Percentiles rank a stretch among this genome's conserved stretches.
These are phyloP conservation scores for Etheostoma spectabile DNA, from an alignment of 2,113 vertebrate genomes.

Conservation along the genomic window DNA sequence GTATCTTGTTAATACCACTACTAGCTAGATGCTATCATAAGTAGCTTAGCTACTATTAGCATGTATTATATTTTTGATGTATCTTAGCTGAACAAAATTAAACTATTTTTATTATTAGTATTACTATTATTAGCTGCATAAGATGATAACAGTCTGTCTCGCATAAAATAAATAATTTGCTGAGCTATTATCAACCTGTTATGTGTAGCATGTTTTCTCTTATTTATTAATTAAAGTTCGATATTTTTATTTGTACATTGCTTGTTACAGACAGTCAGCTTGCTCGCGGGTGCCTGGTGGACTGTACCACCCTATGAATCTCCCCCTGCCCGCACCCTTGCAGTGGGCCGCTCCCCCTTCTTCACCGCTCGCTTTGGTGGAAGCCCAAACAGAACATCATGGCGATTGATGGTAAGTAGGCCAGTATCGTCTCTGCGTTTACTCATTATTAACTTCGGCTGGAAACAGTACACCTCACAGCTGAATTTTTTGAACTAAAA, in stretches of 20 bases:
- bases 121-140: not conserved
- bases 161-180: not conserved
- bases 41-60: not conserved
- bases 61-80: not conserved
- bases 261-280: not conserved
- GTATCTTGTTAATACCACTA: not conserved
- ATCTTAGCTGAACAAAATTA: not conserved
- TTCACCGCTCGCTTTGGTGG: slow-evolving; percentile 79
- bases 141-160: not conserved
- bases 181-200: not conserved
- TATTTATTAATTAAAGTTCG: not conserved
- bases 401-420: slow-evolving; percentile 96
- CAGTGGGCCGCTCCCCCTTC: slow-evolving; percentile 68
- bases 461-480: slow-evolving; percentile 4
- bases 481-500: not conserved
- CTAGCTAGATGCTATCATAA: not conserved
- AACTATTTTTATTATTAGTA: too few species aligned
- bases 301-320: slow-evolving; percentile 55
- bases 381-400: slow-evolving; percentile 90
- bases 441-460: slow-evolving; percentile 58
- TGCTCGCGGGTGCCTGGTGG: slow-evolving; percentile 2
- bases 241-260: not conserved
- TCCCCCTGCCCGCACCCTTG: slow-evolving; percentile 12
- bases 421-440: slow-evolving; percentile 82
- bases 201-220: not conserved